These are phyloP conservation scores for Xestia rhomboidea DNA, from an alignment of 2,888 invertebrate species.

Conservation along the genomic window DNA sequence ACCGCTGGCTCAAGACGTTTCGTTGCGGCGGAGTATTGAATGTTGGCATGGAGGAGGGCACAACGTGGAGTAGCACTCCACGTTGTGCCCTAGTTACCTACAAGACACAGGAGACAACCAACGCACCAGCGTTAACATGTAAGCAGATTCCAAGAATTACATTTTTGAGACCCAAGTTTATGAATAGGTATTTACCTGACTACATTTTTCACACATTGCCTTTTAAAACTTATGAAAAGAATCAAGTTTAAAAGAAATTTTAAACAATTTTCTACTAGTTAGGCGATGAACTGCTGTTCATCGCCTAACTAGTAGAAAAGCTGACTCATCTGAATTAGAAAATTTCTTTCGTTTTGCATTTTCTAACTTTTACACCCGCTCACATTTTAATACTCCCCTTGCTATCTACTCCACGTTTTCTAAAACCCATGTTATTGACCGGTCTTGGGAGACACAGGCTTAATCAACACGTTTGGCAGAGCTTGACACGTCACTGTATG, in stretches of 20 bases:
- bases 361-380: background rate
- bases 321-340: background rate
- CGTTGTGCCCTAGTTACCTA: too few relatives aligned
- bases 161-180: background rate
- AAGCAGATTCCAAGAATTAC: background rate
- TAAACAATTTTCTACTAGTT: background rate
- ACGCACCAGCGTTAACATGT: background rate
- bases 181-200: background rate
- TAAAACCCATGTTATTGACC: constrained; percentile 5
- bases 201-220: background rate
- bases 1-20: constrained; percentile 49
- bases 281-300: background rate
- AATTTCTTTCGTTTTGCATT: background rate
- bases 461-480: constrained; percentile 40
- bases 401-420: background rate
- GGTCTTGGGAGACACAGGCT: background rate
- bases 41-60: background rate
- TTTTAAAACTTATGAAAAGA: background rate
- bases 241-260: background rate
- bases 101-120: background rate
- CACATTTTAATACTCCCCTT: background rate
- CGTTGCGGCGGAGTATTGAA: constrained; percentile 36
- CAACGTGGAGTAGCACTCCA: background rate
- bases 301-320: too few relatives aligned
- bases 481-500: background rate